A percentile compares a stretch with the other conserved stretches of the same genome.
phyloP scores from a whole-genome alignment of 2,888 invertebrate genomes.

The Polylopha cassiicola region DNA sequence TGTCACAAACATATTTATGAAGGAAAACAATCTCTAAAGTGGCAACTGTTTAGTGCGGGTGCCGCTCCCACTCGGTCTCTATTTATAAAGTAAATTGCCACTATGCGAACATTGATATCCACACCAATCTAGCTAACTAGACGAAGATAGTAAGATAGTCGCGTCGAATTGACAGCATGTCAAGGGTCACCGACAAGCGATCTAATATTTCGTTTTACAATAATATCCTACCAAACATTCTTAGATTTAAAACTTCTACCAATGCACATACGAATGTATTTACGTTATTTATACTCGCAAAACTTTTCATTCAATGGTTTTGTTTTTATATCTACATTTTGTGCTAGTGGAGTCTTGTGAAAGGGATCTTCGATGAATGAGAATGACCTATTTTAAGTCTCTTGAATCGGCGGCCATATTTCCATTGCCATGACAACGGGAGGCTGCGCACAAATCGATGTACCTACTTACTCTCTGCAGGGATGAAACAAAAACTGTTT shows the following conservation, averaged over 20 bases:
- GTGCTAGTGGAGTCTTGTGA: neutral
- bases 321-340: too few relatives aligned
- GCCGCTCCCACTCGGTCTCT: constrained; percentile 62
- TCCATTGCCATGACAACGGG: constrained; percentile 55
- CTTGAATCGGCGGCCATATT: constrained; percentile 47
- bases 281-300: too few relatives aligned
- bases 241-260: too few relatives aligned
- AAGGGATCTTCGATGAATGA: constrained; percentile 4
- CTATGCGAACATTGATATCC: constrained; percentile 57
- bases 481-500: constrained; percentile 48
- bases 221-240: too few relatives aligned
- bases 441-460: constrained; percentile 75
- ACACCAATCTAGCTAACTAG: constrained; percentile 52
- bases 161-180: constrained; percentile 10
- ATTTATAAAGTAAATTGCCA: constrained; percentile 71
- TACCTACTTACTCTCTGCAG: constrained; percentile 48
- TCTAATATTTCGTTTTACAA: too few relatives aligned
- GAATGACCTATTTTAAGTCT: constrained; percentile 42
- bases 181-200: constrained; percentile 14
- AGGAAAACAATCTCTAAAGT: constrained; percentile 64
- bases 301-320: too few relatives aligned
- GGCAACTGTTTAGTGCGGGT: constrained; percentile 57
- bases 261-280: too few relatives aligned
- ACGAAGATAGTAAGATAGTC: constrained; percentile 23
- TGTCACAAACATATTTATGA: constrained; percentile 7